Conservation (phyloP, 2,113 vertebrate species). For the Sebastes schlegelii region DNA sequence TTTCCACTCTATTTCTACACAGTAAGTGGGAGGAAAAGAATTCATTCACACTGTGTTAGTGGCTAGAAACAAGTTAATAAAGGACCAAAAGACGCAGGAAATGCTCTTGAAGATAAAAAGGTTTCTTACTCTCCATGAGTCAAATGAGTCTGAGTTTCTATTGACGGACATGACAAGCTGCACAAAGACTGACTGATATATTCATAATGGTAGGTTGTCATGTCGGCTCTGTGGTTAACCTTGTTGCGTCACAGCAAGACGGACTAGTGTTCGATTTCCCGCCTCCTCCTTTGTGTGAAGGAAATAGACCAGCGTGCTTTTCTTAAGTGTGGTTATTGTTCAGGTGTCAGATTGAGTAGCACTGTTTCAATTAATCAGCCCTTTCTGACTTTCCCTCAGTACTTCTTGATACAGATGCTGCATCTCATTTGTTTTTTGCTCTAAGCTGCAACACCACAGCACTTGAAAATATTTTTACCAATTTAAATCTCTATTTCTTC, state of each 20-base stretch:
- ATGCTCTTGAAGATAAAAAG: neutral
- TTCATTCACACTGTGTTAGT: conserved; percentile 9
- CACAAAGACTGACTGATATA: conserved; percentile 10
- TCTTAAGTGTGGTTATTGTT: conserved; percentile 30
- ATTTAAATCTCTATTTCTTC: neutral
- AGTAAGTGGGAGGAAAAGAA: neutral
- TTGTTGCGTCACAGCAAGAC: conserved; percentile 12
- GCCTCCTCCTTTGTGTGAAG: neutral
- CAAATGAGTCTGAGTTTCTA: conserved; percentile 20
- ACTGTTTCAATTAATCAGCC: conserved; percentile 1
- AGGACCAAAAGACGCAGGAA: neutral
- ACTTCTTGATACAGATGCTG: neutral
- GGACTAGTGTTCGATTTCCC: neutral
- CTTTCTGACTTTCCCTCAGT: neutral
- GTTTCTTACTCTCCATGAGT: neutral
- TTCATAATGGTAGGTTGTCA: conserved; percentile 21
- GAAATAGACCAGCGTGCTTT: conserved; percentile 4
- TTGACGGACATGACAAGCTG: neutral
- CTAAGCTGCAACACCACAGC: neutral
- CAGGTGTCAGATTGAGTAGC: conserved; percentile 24
- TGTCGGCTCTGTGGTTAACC: neutral
- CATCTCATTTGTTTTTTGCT: neutral
- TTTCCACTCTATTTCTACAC: neutral
- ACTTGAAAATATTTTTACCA: neutral
- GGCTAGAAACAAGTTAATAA: conserved; percentile 31